A percentile compares a stretch with the other conserved stretches of the same genome.
phyloP scores from a whole-genome alignment of 1,140 invertebrate genomes.

The Caenorhabditis remanei region DNA sequence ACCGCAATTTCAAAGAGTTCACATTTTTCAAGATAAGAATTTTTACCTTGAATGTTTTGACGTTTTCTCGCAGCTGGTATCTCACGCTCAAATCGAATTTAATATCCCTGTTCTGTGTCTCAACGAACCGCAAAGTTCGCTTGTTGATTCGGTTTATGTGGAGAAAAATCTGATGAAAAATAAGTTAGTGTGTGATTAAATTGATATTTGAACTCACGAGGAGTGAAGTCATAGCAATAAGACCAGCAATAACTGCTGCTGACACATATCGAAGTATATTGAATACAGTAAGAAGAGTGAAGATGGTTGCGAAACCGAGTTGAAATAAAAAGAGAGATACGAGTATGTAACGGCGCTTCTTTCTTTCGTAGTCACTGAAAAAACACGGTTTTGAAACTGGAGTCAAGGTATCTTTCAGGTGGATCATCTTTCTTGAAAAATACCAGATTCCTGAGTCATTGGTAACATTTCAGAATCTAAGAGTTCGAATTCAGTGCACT shows the following conservation, averaged over 20 bases:
- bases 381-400: neutral
- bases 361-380: conserved; percentile 11
- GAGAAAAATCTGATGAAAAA: neutral
- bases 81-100: conserved; percentile 41
- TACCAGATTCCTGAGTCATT: too few species aligned
- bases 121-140: neutral
- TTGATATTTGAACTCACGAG: conserved; percentile 1
- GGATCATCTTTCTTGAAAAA: too few species aligned
- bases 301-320: neutral
- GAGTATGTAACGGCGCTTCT: neutral
- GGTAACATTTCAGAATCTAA: too few species aligned
- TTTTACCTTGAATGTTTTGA: conserved; percentile 23
- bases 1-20: neutral
- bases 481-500: too few species aligned
- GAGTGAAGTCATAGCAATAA: neutral
- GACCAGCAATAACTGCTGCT: neutral
- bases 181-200: neutral
- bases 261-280: conserved; percentile 31
- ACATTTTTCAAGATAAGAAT: neutral
- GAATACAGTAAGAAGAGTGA: neutral
- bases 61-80: conserved; percentile 27
- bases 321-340: conserved; percentile 2
- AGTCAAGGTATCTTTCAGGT: too few species aligned
- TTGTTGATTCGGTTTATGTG: neutral
- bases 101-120: conserved; percentile 19